Evolutionary conservation across 2,888 invertebrate species (phyloP).

Genomic region (Noctua comes): DNA sequence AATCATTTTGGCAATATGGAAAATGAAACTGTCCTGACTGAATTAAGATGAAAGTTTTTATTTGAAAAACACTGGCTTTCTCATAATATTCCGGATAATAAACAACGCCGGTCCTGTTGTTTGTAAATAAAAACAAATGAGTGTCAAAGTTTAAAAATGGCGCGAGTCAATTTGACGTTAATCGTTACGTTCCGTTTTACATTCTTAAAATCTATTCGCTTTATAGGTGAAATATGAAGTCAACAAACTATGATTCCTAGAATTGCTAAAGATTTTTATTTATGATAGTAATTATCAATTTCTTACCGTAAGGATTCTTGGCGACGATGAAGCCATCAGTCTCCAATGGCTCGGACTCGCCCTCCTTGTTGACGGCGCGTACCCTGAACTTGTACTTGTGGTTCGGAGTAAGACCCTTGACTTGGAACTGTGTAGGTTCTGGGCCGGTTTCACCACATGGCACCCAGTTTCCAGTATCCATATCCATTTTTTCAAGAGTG

Average conservation of each 20-base stretch:
- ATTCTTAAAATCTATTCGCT: neutral
- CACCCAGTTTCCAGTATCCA: conserved; percentile 98
- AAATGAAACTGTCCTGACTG: neutral
- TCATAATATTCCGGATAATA: neutral
- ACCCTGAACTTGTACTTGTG: conserved; percentile 99
- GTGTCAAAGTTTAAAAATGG: conserved; percentile 53
- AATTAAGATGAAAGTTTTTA: neutral
- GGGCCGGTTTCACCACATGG: conserved; percentile 98
- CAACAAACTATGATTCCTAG: too few species aligned
- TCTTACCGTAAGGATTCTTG: conserved; percentile 98
- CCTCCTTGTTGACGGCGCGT: conserved; percentile 99
- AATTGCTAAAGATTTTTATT: neutral
- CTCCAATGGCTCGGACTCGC: conserved; percentile 98
- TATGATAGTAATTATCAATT: neutral
- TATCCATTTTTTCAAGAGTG: conserved; percentile 98
- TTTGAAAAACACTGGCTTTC: neutral
- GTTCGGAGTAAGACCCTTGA: conserved; percentile 97
- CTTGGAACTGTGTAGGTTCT: conserved; percentile 94
- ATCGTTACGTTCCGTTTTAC: conserved; percentile 30
- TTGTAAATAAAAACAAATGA: conserved; percentile 65
- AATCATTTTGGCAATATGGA: conserved; percentile 1
- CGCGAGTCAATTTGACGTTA: conserved; percentile 32
- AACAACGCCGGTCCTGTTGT: conserved; percentile 34
- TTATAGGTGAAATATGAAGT: neutral
- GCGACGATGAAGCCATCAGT: conserved; percentile 96